phyloP scores from a whole-genome alignment of 35 echinoderm and acorn worm species.

The Heliocidaris erythrogramma region DNA sequence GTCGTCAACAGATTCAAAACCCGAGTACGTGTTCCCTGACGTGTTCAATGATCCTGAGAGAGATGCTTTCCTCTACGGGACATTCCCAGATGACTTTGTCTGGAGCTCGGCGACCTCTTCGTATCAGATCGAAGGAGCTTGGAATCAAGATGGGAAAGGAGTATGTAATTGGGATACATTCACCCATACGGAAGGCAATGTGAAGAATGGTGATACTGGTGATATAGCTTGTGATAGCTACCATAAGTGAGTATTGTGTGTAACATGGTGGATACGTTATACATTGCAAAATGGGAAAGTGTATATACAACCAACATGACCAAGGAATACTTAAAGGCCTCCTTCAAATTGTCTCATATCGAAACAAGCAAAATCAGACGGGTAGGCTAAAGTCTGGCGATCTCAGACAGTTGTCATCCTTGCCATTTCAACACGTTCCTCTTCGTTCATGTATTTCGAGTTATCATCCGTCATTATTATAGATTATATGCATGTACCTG shows the following conservation, averaged over 20 bases:
- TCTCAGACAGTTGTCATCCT: too few species aligned
- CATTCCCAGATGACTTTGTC: conserved; percentile 74
- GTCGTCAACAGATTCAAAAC: background rate
- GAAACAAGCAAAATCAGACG: too few species aligned
- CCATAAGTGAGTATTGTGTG: conserved; percentile 44
- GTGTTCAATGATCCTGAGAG: conserved; percentile 79
- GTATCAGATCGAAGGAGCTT: conserved; percentile 92
- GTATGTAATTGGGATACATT: conserved; percentile 77
- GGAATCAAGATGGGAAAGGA: conserved; percentile 88
- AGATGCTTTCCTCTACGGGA: conserved; percentile 79
- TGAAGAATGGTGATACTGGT: conserved; percentile 65
- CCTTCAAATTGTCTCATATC: too few species aligned
- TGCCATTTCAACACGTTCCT: too few species aligned
- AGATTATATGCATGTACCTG: too few species aligned
- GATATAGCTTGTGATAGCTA: conserved; percentile 92
- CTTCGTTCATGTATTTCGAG: too few species aligned
- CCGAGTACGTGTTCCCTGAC: conserved; percentile 51
- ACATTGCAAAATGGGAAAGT: too few species aligned
- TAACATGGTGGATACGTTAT: too few species aligned
- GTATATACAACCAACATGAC: too few species aligned
- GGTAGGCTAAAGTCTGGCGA: too few species aligned
- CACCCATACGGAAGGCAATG: conserved; percentile 40
- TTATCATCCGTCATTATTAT: too few species aligned
- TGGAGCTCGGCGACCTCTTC: conserved; percentile 83
- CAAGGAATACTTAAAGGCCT: too few species aligned